Conservation (phyloP, 1,140 invertebrate species). For the Limonius californicus region DNA sequence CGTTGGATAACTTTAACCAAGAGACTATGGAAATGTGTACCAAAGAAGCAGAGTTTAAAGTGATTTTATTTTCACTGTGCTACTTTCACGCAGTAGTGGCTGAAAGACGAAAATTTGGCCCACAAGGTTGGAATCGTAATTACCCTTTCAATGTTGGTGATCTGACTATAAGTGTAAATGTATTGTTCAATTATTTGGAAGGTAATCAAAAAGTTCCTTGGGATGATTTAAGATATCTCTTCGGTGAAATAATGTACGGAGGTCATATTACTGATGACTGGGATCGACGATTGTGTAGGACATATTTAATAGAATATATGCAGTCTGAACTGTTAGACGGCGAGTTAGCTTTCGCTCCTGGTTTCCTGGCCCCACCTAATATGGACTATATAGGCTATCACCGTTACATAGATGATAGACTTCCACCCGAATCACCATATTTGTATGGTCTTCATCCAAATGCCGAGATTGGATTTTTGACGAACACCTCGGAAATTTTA, state of each 20-base stretch:
- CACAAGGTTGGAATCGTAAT: conserved; percentile 89
- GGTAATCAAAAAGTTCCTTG: conserved; percentile 83
- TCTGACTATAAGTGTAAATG: conserved; percentile 87
- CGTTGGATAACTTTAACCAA: conserved; percentile 90
- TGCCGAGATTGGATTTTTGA: conserved; percentile 92
- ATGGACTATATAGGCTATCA: conserved; percentile 86
- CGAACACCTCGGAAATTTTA: conserved; percentile 77
- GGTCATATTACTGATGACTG: conserved; percentile 96
- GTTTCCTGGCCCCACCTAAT: conserved; percentile 79
- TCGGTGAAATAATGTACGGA: conserved; percentile 96
- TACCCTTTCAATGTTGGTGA: conserved; percentile 82
- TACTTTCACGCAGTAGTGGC: conserved; percentile 95
- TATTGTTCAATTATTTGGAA: conserved; percentile 90
- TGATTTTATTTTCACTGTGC: conserved; percentile 86
- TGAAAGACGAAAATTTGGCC: conserved; percentile 88
- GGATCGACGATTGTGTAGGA: conserved; percentile 83
- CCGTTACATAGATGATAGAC: conserved; percentile 80
- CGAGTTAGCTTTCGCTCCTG: conserved; percentile 50
- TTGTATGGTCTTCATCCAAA: conserved; percentile 92
- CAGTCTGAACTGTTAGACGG: conserved; percentile 64
- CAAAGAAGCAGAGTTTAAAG: conserved; percentile 92
- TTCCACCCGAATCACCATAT: conserved; percentile 84
- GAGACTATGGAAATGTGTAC: conserved; percentile 90
- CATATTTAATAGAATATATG: conserved; percentile 87
- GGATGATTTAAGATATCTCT: conserved; percentile 90